Evolutionary conservation across 2,888 invertebrate genomes (phyloP).

Genomic region (Hyalella azteca): DNA sequence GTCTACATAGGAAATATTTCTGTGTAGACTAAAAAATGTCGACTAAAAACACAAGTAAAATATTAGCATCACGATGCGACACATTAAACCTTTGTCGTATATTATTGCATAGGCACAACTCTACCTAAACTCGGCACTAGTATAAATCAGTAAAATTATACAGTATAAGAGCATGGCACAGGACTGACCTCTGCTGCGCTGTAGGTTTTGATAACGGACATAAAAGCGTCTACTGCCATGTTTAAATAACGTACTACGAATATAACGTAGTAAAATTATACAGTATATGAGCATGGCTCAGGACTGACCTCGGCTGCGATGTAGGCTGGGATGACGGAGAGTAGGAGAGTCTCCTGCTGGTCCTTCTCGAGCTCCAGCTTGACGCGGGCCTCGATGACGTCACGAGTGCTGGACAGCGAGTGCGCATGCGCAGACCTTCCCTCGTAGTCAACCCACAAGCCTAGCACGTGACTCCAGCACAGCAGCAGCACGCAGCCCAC

Average conservation of each 20-base stretch:
- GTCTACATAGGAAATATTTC: too few species aligned
- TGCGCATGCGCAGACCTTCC: constrained; percentile 40
- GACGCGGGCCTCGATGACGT: constrained; percentile 88
- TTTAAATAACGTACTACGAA: not conserved
- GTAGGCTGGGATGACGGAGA: constrained; percentile 93
- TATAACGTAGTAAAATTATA: not conserved
- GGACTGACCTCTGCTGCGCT: not conserved
- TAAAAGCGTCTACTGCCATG: not conserved
- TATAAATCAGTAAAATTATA: too few species aligned
- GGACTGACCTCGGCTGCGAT: constrained; percentile 87
- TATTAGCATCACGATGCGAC: too few species aligned
- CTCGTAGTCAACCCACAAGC: constrained; percentile 52
- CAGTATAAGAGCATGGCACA: not conserved
- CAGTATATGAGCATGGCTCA: too few species aligned
- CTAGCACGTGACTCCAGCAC: constrained; percentile 44
- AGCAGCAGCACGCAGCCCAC: constrained; percentile 45
- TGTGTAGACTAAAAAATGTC: too few species aligned
- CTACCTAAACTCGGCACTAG: too few species aligned
- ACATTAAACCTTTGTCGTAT: too few species aligned
- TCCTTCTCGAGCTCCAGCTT: constrained; percentile 91
- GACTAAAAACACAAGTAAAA: too few species aligned
- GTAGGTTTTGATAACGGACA: not conserved
- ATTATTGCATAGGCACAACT: too few species aligned
- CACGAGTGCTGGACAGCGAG: constrained; percentile 69
- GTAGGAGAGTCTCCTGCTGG: constrained; percentile 87